phyloP scores from a whole-genome alignment of 2,113 vertebrate species.

The Limnothrissa miodon region DNA sequence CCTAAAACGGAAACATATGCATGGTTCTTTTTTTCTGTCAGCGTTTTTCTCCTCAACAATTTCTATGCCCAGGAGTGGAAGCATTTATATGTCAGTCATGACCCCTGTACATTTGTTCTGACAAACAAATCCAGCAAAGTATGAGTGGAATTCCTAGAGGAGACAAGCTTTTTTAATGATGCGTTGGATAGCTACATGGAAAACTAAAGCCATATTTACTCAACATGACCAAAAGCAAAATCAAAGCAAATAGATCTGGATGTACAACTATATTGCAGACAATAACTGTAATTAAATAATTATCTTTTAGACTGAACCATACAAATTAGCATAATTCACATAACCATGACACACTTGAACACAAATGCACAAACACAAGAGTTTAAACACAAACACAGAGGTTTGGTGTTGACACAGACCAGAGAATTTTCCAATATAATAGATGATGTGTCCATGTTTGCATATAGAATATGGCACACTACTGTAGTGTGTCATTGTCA shows the following conservation, averaged over 20 bases:
- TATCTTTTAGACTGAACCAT: not conserved
- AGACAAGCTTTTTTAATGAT: slow-evolving; percentile 1
- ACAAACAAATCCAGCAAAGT: not conserved
- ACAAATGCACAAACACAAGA: no score
- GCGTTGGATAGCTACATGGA: slow-evolving; percentile 19
- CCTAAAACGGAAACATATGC: slow-evolving; percentile 45
- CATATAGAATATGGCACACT: not conserved
- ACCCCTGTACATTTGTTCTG: not conserved
- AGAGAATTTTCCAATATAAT: not conserved
- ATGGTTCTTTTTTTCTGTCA: slow-evolving; percentile 9
- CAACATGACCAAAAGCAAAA: not conserved
- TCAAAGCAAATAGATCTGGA: not conserved
- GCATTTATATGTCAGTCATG: slow-evolving; percentile 18
- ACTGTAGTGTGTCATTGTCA: not conserved
- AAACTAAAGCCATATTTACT: slow-evolving; percentile 21
- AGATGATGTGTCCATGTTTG: not conserved
- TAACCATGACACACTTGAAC: not conserved
- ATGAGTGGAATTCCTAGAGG: not conserved
- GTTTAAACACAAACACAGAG: no score
- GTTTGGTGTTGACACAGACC: not conserved
- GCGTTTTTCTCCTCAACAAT: not conserved
- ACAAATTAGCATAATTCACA: not conserved
- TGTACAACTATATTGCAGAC: not conserved
- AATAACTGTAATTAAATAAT: not conserved
- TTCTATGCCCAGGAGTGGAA: not conserved